These are phyloP conservation scores for Macrotus californicus DNA, from an alignment of 2,113 vertebrate species.

Conservation along the genomic window DNA sequence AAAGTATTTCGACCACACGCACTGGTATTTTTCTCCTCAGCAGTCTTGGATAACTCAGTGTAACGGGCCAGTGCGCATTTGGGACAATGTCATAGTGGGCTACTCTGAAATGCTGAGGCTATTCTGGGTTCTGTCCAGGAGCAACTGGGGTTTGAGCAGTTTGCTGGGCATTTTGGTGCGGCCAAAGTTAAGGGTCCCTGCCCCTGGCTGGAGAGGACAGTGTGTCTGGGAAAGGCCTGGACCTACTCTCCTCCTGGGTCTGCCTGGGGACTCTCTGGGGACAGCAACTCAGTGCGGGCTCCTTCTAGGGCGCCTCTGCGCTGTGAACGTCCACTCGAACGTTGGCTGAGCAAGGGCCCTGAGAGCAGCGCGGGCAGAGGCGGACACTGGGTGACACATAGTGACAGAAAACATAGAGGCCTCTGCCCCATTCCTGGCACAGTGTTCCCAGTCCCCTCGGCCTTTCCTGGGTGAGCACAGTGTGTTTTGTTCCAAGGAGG, in stretches of 20 bases:
- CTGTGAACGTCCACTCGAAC: not conserved
- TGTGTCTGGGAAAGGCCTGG: not conserved
- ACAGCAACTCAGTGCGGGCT: too few relatives aligned
- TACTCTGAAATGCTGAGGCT: not conserved
- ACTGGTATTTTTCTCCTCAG: not conserved
- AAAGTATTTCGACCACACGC: not conserved
- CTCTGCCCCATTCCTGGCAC: not conserved
- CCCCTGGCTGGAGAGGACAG: not conserved
- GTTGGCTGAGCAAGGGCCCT: not conserved
- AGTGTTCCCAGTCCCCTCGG: not conserved
- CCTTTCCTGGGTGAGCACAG: not conserved
- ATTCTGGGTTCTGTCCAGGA: not conserved
- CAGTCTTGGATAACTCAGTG: too few relatives aligned
- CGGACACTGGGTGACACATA: not conserved
- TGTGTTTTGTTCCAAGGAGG: not conserved
- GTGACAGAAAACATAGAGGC: not conserved
- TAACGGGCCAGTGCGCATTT: not conserved
- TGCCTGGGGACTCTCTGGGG: not conserved
- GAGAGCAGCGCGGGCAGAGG: not conserved
- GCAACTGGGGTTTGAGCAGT: not conserved
- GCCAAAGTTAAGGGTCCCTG: not conserved
- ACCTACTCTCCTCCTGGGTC: not conserved
- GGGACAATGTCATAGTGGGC: too few relatives aligned
- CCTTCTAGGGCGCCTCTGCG: not conserved
- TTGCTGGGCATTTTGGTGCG: rapidly evolving